Base-by-base conservation (phyloP, 2,888 invertebrate genomes). In the Cactoblastis cactorum region DNA sequence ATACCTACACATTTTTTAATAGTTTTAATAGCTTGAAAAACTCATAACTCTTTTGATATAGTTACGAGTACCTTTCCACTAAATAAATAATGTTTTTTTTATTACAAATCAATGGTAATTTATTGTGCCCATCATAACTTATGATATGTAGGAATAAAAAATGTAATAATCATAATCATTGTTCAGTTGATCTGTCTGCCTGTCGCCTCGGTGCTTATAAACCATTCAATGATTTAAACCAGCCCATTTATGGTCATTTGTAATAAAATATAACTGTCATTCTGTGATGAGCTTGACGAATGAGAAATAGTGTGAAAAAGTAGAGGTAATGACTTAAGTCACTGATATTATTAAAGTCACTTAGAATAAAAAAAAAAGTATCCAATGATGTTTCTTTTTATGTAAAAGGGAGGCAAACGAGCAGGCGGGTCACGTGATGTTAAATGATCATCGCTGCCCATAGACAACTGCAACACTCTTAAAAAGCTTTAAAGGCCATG, bases 211-310 rank as follows among this genome's bases (percentile, higher is more conserved):
- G 37, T 22, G 51, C 50, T 52, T 53, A 53, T 57, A 53, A 52
- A 51, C 49, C 52, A 51, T 55, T 52, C 45, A 57, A 51, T 43
- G 37, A 49, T 46, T 52, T 56, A 49, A 51, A 48, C 43, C 45
- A 17, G 53, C 49, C 37, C 54, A 52, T 48, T 57, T 52, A 45
- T 41, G 45, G 46, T 47, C 49, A 52, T 53, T 53, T 53, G 50
- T 55, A 50, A 53, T 35, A 39, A 43, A 43, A 43, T 43, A 43
- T 43, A 43, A 28, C 43, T 32, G 43, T 43, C 43, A 43, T 43
- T 43, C 17, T 8, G 17, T 43, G 43, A 43, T 43, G 43, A 28
- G 43, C 32, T 24, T 22, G 14, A 14, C 12, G 14, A 14, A 41
- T 12, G 22, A 41, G 24, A 18, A 15, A 35, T 39, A 17, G 38